Evolutionary conservation across 1,140 invertebrate genomes (phyloP), one percentile per base, ranked within the genome.

Genomic region (Akabosia matsudoensis): DNA sequence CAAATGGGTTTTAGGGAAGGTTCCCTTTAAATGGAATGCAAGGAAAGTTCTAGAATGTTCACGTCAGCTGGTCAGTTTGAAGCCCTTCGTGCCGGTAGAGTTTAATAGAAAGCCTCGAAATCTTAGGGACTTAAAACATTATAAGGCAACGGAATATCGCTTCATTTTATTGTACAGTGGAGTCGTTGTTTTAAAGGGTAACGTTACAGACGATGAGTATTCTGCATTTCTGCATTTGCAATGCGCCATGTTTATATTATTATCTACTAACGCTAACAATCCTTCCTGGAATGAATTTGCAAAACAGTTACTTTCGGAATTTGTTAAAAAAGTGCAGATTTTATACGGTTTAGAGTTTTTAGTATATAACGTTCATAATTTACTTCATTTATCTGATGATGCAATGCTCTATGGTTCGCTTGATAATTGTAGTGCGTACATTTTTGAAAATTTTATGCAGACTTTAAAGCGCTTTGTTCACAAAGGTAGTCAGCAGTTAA

Each of bases 71-170:
- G 28, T 73, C 51, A 30, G 54, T 33, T 26, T 79, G 18, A 75
- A 14, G 7, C 13, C 28, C 0, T 51, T 10, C 64, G 82, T 83
- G 31, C 83, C 85, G 24, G 28, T 22, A 33, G 84, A 87, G 79
- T 87, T 86, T 84, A 64, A 71, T 51, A 75, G 85, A 76, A 85
- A 85, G 76, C 83, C 85, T 10, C 78, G 85, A 70, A 52, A 76
- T 33, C 75, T 87, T 1, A 52, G 71, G 24, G 84, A 86, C 54
- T 26, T 85, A 37, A 79, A 83, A 7, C 73, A 82, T 31, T 88
- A 84, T 84, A 88, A 87, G 80, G 86, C 85, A 1, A 87, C 86
- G 37, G 86, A 87, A 79, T 85, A 86, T 79, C 74, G 86, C 24
- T 79, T 83, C n/a, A n/a, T n/a, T 81, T 74, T 87, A 31, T 77